phyloP scores from a whole-genome alignment of 2,797 vertebrate species.

The Protonibea diacanthus region DNA sequence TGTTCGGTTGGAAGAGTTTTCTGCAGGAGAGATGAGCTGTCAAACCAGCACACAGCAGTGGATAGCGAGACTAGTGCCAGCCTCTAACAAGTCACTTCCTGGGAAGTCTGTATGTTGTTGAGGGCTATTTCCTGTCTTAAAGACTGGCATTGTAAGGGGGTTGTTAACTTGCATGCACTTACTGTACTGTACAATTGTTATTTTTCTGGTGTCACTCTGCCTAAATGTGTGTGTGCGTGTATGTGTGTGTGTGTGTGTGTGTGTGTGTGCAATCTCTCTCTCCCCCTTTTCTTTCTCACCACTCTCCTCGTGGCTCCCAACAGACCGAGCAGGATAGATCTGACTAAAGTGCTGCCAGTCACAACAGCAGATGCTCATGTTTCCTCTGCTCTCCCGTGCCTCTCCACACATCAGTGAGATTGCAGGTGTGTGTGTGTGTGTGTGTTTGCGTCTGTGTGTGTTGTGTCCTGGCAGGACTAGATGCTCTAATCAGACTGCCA shows the following conservation, averaged over 20 bases:
- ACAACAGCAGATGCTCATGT: conserved; percentile 84
- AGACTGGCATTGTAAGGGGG: neutral
- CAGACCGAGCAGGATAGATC: conserved; percentile 75
- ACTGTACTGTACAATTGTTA: conserved; percentile 37
- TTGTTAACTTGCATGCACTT: conserved; percentile 18
- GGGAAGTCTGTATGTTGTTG: conserved; percentile 9
- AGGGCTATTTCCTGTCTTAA: conserved; percentile 29
- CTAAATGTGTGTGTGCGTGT: neutral
- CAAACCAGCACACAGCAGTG: conserved; percentile 37
- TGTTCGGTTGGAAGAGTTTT: conserved; percentile 43
- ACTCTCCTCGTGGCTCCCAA: conserved; percentile 63
- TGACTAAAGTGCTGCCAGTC: conserved; percentile 84
- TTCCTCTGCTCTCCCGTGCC: conserved; percentile 70
- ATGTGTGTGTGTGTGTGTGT: neutral
- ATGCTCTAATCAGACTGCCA: conserved; percentile 65
- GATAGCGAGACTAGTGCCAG: neutral
- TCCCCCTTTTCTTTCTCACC: conserved; percentile 16
- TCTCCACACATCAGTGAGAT: conserved; percentile 73
- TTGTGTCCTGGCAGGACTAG: conserved; percentile 46
- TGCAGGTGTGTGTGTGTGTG: conserved; percentile 68
- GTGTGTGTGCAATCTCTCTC: conserved; percentile 4
- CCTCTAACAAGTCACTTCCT: conserved; percentile 54
- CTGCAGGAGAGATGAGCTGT: conserved; percentile 69
- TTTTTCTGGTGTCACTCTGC: conserved; percentile 8
- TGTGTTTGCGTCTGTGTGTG: conserved; percentile 33